phyloP scores from a whole-genome alignment of 2,797 vertebrate genomes.

The Coluber constrictor region DNA sequence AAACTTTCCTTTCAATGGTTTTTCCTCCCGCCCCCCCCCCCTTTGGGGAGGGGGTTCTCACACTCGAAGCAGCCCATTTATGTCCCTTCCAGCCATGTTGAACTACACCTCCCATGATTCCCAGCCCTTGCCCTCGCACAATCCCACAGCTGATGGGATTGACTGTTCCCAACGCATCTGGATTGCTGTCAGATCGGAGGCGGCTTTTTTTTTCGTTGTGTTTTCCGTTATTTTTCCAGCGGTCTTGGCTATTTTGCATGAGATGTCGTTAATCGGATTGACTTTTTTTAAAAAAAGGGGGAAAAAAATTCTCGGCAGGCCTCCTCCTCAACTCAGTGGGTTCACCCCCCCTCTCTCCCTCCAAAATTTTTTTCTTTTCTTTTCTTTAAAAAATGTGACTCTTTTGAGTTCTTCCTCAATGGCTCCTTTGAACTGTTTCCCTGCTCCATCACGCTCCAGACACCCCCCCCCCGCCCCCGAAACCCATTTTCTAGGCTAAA shows the following conservation, averaged over 20 bases:
- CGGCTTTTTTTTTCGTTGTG: slow-evolving; percentile 22
- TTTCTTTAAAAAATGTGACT: background rate
- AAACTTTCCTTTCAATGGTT: slow-evolving; percentile 41
- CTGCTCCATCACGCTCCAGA: slow-evolving; percentile 26
- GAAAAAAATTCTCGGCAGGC: slow-evolving; percentile 30
- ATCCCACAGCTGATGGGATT: background rate
- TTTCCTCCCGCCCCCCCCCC: fast-evolving
- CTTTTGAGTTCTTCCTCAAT: background rate
- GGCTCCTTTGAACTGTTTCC: slow-evolving; percentile 32
- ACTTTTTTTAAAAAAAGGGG: background rate
- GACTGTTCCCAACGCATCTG: background rate
- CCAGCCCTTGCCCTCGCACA: background rate
- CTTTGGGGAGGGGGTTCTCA: background rate
- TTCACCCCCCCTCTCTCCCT: background rate
- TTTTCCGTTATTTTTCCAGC: slow-evolving; percentile 44
- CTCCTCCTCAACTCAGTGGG: slow-evolving; percentile 7
- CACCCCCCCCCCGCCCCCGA: background rate
- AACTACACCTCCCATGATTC: background rate
- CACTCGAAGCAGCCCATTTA: background rate
- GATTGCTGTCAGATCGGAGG: background rate
- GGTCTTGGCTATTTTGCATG: slow-evolving; percentile 31
- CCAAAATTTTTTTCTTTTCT: no score
- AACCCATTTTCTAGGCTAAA: slow-evolving; percentile 40
- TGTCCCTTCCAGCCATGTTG: background rate
- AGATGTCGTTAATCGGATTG: slow-evolving; percentile 47